These are phyloP conservation scores for Spilogale gracilis DNA, from an alignment of 2,113 vertebrate species.

Conservation along the genomic window DNA sequence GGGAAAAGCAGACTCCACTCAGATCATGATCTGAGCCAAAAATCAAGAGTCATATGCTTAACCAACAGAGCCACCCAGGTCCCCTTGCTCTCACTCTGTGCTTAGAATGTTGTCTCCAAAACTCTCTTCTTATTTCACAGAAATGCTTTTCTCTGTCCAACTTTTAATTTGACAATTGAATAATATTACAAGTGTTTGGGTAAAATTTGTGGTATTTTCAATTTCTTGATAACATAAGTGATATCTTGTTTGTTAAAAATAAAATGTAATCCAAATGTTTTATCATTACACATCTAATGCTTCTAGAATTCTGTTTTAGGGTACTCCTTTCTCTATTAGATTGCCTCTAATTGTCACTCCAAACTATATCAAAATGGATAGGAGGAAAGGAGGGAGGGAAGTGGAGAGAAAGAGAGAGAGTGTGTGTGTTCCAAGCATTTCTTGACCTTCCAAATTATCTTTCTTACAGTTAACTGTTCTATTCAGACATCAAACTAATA, in stretches of 20 bases:
- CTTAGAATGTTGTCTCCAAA: neutral
- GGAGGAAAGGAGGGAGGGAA: rapidly evolving
- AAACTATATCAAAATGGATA: neutral
- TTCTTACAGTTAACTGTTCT: conserved; percentile 28
- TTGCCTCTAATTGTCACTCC: neutral
- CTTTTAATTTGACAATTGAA: neutral
- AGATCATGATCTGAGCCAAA: neutral
- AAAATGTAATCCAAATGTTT: neutral
- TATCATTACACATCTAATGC: neutral
- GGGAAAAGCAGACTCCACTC: neutral
- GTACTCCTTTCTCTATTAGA: neutral
- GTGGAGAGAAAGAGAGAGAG: neutral
- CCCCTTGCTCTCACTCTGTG: neutral
- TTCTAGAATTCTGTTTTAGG: neutral
- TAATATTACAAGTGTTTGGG: neutral
- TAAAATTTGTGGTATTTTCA: conserved; percentile 9
- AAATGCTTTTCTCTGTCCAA: neutral
- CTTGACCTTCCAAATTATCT: neutral
- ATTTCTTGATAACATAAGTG: neutral
- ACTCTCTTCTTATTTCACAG: neutral
- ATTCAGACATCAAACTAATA: conserved; percentile 26
- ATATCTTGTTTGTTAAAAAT: neutral
- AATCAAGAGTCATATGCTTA: neutral
- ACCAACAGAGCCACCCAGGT: neutral
- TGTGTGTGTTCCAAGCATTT: neutral